phyloP scores from a whole-genome alignment of 1,140 invertebrate species.

The Zelostemma sp. region DNA sequence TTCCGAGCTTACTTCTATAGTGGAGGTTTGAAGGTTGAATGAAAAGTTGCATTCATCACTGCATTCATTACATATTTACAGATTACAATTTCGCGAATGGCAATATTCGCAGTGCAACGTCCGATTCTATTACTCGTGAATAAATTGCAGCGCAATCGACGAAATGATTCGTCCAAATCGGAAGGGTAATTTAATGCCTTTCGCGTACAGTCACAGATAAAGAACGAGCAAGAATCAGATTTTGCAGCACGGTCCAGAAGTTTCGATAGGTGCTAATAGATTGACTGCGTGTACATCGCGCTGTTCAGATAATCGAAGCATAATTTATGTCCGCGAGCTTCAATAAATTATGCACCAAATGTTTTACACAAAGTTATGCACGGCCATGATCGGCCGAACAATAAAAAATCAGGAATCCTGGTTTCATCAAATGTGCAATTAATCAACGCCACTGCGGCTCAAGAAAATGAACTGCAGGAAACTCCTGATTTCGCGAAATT shows the following conservation, averaged over 20 bases:
- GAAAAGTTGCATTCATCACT: no score
- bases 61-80: no score
- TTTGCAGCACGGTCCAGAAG: background rate
- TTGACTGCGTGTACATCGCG: slow-evolving; percentile 5
- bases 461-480: no score
- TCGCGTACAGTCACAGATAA: background rate
- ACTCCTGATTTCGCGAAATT: no score
- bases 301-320: slow-evolving; percentile 43
- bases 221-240: background rate
- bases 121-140: no score
- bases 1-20: no score
- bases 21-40: no score
- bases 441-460: no score
- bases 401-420: no score
- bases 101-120: no score
- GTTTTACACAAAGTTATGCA: slow-evolving; percentile 12
- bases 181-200: background rate
- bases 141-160: background rate
- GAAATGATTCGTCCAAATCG: background rate
- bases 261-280: slow-evolving; percentile 4
- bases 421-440: no score
- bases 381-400: slow-evolving; percentile 1
- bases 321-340: slow-evolving; percentile 38
- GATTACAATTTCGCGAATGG: no score
- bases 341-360: slow-evolving; percentile 38